phyloP scores from a whole-genome alignment of 2,113 vertebrate genomes.

The Micronycteris hirsuta region DNA sequence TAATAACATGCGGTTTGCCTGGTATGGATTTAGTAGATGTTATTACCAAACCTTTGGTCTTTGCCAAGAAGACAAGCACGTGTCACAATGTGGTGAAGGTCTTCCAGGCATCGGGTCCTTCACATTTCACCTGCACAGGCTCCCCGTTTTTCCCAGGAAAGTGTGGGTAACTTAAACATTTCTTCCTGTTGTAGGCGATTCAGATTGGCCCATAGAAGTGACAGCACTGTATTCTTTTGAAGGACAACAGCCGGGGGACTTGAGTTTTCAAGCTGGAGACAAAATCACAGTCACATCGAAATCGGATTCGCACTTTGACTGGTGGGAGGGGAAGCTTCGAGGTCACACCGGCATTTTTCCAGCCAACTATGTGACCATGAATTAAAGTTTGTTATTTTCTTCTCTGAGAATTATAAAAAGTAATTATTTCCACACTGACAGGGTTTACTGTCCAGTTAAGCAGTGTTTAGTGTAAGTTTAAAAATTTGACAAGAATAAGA shows the following conservation, averaged over 20 bases:
- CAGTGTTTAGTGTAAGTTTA: background rate
- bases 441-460: background rate
- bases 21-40: background rate
- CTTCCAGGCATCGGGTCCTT: fast-evolving
- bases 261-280: constrained; percentile 90
- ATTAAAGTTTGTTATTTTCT: constrained; percentile 46
- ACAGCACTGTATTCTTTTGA: constrained; percentile 87
- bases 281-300: constrained; percentile 89
- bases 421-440: background rate
- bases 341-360: constrained; percentile 94
- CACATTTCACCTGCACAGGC: background rate
- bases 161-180: no score
- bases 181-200: constrained; percentile 71
- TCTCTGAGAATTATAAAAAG: background rate
- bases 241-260: constrained; percentile 92
- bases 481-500: background rate
- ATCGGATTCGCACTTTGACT: constrained; percentile 93
- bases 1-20: background rate
- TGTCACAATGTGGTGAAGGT: background rate
- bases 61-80: background rate
- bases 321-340: constrained; percentile 93
- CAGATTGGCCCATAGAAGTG: constrained; percentile 76
- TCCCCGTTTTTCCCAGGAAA: background rate
- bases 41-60: background rate
- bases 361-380: constrained; percentile 92